These are phyloP conservation scores for Sorex araneus DNA, from an alignment of 2,113 vertebrate species.

Conservation along the genomic window DNA sequence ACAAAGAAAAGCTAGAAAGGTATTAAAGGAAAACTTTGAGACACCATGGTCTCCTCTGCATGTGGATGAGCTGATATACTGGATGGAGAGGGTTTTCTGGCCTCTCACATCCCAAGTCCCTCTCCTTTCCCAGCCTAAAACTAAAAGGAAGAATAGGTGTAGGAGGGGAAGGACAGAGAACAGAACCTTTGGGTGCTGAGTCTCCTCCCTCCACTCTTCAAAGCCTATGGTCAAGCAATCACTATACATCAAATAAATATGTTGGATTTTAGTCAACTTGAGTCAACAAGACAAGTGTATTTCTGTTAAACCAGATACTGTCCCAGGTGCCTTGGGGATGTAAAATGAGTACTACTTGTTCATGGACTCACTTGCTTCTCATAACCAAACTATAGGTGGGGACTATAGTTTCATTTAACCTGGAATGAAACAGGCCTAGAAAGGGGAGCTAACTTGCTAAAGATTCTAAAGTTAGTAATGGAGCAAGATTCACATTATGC, in stretches of 20 bases:
- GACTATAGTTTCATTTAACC: not conserved
- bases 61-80: not conserved
- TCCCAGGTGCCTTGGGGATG: not conserved
- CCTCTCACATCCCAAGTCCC: not conserved
- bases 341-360: not conserved
- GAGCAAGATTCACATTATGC: not conserved
- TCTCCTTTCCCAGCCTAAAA: not conserved
- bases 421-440: slow-evolving; percentile 10
- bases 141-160: not conserved
- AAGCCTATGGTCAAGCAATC: not conserved
- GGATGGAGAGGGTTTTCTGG: not conserved
- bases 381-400: not conserved
- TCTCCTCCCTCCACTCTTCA: not conserved
- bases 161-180: too few relatives aligned
- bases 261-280: not conserved
- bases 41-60: not conserved
- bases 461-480: not conserved
- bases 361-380: not conserved
- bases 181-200: not conserved
- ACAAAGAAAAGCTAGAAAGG: not conserved
- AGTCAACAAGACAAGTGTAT: not conserved
- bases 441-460: not conserved
- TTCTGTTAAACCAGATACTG: not conserved
- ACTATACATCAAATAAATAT: not conserved
- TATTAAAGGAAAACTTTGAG: not conserved